Base-by-base conservation (phyloP, 2,797 vertebrate species). In the Poecile montanus region DNA sequence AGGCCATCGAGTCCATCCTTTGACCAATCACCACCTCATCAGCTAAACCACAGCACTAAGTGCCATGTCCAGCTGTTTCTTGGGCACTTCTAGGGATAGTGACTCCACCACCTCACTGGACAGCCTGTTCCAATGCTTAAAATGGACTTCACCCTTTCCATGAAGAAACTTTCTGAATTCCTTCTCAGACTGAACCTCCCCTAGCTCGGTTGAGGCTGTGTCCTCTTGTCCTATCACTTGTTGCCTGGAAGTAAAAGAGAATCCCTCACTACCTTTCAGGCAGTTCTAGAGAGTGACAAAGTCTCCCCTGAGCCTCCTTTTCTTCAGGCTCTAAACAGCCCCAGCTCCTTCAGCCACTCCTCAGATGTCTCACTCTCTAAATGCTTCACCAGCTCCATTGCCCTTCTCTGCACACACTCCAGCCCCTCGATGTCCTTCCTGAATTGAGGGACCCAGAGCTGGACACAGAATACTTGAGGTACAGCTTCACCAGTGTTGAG, bases 81-180 rank as follows among this genome's bases (percentile, higher is more conserved):
- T 38, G 57, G 32, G 38, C 63, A 38, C 4, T 44, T 51, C 36
- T 0, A 1, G 13, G 6, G 20, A 2, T 38, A 44, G 4, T 50
- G 42, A 50, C 27, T n/a, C 36, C 11, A 57, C 20, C 58, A 57
- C 7, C 12, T n/a, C 38, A 23, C 20, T 51, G 20, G 12, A 17
- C 4, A 63, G 21, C 25, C 23, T 4, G 2, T 26, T 57, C 16
- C 30, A 63, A 4, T 44, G 23, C 32, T 26, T 62, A 34, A 40
- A 62, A 57, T 50, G 19, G 20, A 62, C 19, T 62, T 62, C 20
- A 50, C 7, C 20, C 7, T 50, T 62, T 26, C 23, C 13, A 21
- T 11, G 25, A 21, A 51, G 44, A 56, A 76, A 63, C 38, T 38
- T 61, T 23, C 36, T 22, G 23, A 45, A 18, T 25, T 63, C 12